Evolutionary conservation across 1,140 invertebrate species (phyloP), one percentile per base, ranked within the genome.

Genomic region (Cephus cinctus): DNA sequence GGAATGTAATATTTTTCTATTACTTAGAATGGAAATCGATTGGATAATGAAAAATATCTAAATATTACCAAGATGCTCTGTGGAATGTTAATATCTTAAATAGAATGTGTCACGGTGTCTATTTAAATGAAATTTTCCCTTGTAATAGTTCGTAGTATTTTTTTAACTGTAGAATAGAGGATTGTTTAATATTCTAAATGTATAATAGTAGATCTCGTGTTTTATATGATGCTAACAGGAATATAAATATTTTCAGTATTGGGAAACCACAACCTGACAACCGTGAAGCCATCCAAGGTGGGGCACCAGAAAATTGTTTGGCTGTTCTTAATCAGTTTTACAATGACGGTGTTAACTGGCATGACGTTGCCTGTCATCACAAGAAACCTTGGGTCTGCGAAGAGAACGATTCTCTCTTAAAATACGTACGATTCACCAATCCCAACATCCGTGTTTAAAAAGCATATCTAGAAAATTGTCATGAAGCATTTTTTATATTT

Each of bases 331-430:
- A 92, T 69, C 85, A 91, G 60, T 90, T 91, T 76, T 91, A 91
- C 78, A 88, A 90, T 42, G 89, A 92, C 59, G 88, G 88, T 16
- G 86, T 91, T 27, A 86, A 90, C 63, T 92, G 89, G 88, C 89
- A 92, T 62, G 89, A 92, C 59, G 88, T 92, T 15, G 88, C 87
- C 52, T 92, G 89, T 63, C 88, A 91, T 63, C 88, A 91, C 65
- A 83, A 84, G 61, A 92, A 92, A 71, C 84, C 88, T 2, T 89
- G 86, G 72, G 85, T 90, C 12, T 92, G 89, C 64, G 89, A 92
- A 69, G 88, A 90, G 57, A 90, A 88, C 63, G 86, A 88, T 47
- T 82, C 86, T 14, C 81, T 92, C 4, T 67, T 92, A 14, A 88
- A 87, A 78, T 91, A 90, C 69, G 85, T 89, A 23, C 78, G 85